Evolutionary conservation across 2,113 vertebrate species (phyloP).

Genomic region (Lycaon pictus): DNA sequence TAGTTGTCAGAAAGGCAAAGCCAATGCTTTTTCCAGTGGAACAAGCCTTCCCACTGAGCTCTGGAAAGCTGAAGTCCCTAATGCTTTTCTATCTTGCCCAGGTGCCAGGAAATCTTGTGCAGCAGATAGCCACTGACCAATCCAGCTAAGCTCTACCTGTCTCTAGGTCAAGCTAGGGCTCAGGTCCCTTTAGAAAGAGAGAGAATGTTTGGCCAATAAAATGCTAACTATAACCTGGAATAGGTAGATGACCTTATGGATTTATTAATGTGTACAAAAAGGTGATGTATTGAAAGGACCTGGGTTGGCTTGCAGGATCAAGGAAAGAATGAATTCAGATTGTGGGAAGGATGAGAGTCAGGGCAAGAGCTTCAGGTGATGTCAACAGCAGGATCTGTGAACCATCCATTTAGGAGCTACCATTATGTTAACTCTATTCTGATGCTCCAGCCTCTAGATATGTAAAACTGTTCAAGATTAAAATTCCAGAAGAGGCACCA

Average conservation of each 20-base stretch:
- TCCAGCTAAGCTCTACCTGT: neutral
- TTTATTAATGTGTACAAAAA: neutral
- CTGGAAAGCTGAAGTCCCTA: neutral
- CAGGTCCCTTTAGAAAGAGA: neutral
- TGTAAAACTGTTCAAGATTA: neutral
- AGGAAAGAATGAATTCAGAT: neutral
- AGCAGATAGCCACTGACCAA: neutral
- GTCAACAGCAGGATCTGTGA: neutral
- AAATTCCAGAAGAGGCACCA: slow-evolving; percentile 5
- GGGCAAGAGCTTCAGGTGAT: neutral
- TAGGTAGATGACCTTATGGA: neutral
- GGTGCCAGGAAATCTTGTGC: neutral
- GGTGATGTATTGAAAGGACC: neutral
- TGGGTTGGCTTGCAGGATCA: neutral
- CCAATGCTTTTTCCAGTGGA: neutral
- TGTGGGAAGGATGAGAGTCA: neutral
- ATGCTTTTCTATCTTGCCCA: neutral
- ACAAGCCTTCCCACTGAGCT: neutral
- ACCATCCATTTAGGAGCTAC: neutral
- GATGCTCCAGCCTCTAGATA: neutral
- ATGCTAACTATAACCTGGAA: neutral
- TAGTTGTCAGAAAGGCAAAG: slow-evolving; percentile 11
- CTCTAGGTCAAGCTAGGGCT: neutral
- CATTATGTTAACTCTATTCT: neutral
- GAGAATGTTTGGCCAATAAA: neutral